Evolutionary conservation across 2,113 vertebrate species (phyloP).

Genomic region (Notechis scutatus): DNA sequence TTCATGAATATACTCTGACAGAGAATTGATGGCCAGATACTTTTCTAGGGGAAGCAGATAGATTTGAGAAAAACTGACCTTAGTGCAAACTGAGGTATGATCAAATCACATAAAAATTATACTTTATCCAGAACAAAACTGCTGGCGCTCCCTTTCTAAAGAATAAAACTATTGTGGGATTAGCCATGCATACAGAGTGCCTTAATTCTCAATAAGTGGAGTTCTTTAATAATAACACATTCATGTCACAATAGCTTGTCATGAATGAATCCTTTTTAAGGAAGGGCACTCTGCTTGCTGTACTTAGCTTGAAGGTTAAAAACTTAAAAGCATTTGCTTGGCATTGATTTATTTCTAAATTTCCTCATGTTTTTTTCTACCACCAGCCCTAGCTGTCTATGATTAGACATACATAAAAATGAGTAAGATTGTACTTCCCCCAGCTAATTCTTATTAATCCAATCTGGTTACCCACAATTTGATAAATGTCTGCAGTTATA

Average conservation of each 20-base stretch:
- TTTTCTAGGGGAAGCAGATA: background rate
- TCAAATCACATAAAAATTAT: background rate
- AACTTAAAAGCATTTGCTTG: conserved; percentile 18
- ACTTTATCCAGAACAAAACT: background rate
- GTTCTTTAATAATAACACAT: background rate
- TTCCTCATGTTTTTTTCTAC: background rate
- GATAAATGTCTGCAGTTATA: background rate
- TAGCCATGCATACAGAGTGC: background rate
- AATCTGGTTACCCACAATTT: background rate
- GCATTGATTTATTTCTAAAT: conserved; percentile 5
- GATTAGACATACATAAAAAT: conserved; percentile 24
- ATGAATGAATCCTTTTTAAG: background rate
- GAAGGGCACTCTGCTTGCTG: conserved; percentile 5
- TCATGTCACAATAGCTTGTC: background rate
- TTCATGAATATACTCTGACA: no score
- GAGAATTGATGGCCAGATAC: background rate
- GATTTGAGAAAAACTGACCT: background rate
- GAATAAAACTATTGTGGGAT: background rate
- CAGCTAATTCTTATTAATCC: background rate
- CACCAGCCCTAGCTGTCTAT: conserved; percentile 6
- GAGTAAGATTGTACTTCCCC: background rate
- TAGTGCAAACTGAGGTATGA: background rate
- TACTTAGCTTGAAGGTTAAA: conserved; percentile 13
- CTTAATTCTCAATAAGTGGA: background rate
- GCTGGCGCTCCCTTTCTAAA: background rate